A percentile compares a stretch with the other conserved stretches of the same genome.
phyloP scores from a whole-genome alignment of 2,797 vertebrate species.

The Parauchenoglanis punctatus region DNA sequence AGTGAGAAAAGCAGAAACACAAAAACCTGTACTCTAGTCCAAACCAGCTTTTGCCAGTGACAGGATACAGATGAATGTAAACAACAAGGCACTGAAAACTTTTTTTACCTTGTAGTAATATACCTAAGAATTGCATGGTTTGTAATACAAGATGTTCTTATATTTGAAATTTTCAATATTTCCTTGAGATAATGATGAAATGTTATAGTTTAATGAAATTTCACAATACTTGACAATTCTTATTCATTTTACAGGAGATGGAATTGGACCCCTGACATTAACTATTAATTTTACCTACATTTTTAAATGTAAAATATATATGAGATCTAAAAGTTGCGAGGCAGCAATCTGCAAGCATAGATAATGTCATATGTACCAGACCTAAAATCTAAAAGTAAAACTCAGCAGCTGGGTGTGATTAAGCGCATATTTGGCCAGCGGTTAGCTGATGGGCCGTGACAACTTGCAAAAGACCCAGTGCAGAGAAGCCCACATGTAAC shows the following conservation, averaged over 20 bases:
- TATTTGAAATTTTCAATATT: neutral
- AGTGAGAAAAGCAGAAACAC: neutral
- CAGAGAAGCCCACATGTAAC: neutral
- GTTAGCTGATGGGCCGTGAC: slow-evolving; percentile 34
- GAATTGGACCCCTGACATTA: too few relatives aligned
- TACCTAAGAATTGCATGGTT: neutral
- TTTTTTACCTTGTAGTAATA: neutral
- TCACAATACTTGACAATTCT: neutral
- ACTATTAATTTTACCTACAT: neutral
- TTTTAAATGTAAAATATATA: neutral
- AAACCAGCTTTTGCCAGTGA: neutral
- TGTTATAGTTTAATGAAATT: neutral
- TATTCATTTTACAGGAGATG: neutral
- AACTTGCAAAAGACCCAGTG: neutral
- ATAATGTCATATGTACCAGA: neutral
- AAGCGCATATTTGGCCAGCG: slow-evolving; percentile 20
- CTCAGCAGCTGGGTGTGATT: slow-evolving; percentile 43
- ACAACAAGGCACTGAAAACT: neutral
- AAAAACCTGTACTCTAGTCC: neutral
- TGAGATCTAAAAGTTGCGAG: neutral
- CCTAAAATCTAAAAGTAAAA: slow-evolving; percentile 13
- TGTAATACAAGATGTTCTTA: neutral
- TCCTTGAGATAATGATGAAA: neutral
- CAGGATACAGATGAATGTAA: too few relatives aligned
- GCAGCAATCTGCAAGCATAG: neutral